Conservation (phyloP, 2,797 vertebrate genomes). For the Pristis pectinata region DNA sequence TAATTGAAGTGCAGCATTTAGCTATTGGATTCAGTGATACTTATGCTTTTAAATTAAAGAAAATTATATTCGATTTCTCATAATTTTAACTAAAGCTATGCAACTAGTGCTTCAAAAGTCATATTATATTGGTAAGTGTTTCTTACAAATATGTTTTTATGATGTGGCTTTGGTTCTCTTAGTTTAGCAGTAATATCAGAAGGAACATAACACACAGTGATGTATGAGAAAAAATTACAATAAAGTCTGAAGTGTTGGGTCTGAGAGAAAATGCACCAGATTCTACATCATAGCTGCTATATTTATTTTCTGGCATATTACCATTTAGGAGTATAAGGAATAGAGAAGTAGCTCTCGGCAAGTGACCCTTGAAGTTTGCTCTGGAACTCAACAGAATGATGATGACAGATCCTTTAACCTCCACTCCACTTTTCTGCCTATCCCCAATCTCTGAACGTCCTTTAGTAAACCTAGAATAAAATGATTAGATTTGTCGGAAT, state of each 20-base stretch:
- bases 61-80: too few species aligned
- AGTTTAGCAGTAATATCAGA: neutral
- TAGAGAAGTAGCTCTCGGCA: neutral
- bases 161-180: neutral
- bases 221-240: neutral
- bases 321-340: too few species aligned
- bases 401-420: neutral
- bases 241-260: neutral
- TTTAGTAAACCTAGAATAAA: neutral
- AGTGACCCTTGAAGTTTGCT: neutral
- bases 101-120: neutral
- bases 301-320: neutral
- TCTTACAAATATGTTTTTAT: neutral
- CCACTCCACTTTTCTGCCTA: neutral
- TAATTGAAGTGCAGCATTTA: neutral
- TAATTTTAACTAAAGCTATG: neutral
- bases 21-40: neutral
- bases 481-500: neutral
- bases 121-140: neutral
- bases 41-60: neutral
- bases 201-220: neutral
- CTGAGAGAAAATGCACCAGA: neutral
- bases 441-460: neutral
- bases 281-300: neutral
- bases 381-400: neutral